These are phyloP conservation scores for Ctenosaura bakeri DNA, from an alignment of 2,797 vertebrate genomes.

Conservation along the genomic window DNA sequence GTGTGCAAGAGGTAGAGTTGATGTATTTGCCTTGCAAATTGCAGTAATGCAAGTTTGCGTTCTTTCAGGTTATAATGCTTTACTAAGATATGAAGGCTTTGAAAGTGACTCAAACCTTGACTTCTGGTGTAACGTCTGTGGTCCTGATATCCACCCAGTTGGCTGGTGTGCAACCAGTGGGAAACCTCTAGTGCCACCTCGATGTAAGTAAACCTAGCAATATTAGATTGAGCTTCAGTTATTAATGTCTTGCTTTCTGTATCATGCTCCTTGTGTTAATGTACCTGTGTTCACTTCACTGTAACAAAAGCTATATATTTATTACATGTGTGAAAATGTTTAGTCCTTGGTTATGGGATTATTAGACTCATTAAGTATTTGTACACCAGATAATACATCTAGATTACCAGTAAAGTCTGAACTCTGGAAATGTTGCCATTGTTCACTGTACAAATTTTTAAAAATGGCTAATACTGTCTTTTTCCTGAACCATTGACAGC, in stretches of 20 bases:
- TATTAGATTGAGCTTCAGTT: neutral
- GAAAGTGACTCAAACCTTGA: constrained; percentile 94
- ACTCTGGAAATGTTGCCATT: neutral
- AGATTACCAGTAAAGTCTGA: neutral
- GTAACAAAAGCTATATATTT: neutral
- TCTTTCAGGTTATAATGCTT: constrained; percentile 91
- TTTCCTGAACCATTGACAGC: constrained; percentile 80
- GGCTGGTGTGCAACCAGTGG: constrained; percentile 97
- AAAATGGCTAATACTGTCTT: constrained; percentile 51
- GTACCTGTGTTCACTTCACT: neutral
- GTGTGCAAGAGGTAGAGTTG: neutral
- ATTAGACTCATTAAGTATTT: neutral
- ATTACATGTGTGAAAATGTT: neutral
- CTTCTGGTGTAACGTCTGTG: constrained; percentile 96
- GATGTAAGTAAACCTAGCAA: constrained; percentile 85
- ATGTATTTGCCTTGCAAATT: neutral
- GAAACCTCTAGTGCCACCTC: constrained; percentile 96
- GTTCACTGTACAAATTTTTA: neutral
- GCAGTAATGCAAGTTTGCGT: constrained; percentile 36
- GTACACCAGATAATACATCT: neutral
- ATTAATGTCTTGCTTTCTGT: neutral
- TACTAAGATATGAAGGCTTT: constrained; percentile 97
- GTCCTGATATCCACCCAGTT: constrained; percentile 95
- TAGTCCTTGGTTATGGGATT: neutral
- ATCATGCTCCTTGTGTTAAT: neutral